These are phyloP conservation scores for Diadophis punctatus DNA, from an alignment of 2,113 vertebrate species.

Conservation along the genomic window DNA sequence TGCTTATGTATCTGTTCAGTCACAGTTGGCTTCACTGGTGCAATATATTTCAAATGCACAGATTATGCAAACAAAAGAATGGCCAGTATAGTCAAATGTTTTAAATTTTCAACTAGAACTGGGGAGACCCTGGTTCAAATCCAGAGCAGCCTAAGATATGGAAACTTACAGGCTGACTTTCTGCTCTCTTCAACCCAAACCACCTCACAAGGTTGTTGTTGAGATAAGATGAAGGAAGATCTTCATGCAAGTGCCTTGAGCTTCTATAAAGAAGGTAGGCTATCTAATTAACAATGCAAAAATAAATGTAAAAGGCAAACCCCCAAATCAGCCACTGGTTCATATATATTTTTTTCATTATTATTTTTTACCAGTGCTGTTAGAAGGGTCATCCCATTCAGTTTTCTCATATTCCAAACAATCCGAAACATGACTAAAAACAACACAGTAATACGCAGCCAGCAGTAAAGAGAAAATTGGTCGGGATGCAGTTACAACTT, in stretches of 20 bases:
- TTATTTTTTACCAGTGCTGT: background rate
- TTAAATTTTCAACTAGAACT: background rate
- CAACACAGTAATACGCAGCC: background rate
- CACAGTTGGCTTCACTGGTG: background rate
- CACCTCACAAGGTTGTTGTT: background rate
- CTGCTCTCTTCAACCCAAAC: background rate
- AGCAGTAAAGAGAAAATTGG: background rate
- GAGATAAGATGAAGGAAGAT: background rate
- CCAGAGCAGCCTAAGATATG: background rate
- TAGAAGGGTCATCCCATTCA: background rate
- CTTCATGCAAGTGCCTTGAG: background rate
- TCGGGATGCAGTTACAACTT: background rate
- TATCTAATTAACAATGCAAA: background rate
- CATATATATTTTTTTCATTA: background rate
- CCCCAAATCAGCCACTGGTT: background rate
- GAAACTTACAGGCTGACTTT: background rate
- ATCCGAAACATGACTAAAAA: background rate
- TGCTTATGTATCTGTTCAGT: background rate
- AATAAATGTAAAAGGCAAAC: background rate
- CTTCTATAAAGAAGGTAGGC: background rate
- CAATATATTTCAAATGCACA: background rate
- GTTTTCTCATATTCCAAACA: background rate
- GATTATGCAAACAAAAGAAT: background rate
- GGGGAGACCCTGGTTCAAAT: background rate
- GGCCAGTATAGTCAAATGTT: background rate